Evolutionary conservation across 2,113 vertebrate species (phyloP).

Genomic region (Serinus canaria): DNA sequence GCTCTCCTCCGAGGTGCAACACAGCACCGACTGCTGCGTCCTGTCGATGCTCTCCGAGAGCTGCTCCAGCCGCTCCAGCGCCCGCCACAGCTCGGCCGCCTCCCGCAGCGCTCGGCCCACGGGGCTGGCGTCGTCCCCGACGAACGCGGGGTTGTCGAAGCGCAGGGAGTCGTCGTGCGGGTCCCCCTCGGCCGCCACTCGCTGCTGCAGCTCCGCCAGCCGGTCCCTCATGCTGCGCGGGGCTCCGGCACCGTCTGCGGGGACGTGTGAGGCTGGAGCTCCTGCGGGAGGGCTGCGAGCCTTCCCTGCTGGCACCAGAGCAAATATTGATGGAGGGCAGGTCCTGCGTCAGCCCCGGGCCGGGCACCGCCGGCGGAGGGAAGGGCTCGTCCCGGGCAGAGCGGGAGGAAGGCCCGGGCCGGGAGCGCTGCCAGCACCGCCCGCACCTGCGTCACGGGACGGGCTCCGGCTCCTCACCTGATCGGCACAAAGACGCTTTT

Average conservation of each 20-base stretch:
- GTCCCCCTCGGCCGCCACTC: not conserved
- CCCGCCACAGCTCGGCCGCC: constrained; percentile 42
- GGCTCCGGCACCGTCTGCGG: not conserved
- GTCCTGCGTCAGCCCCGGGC: not conserved
- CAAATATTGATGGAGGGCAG: constrained; percentile 61
- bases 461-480: not conserved
- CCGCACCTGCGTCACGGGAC: not conserved
- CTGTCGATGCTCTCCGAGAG: constrained; percentile 35
- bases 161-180: not conserved
- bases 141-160: constrained; percentile 38
- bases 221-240: constrained; percentile 64
- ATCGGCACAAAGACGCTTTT: not conserved
- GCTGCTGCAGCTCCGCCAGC: constrained; percentile 57
- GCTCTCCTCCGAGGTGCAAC: constrained; percentile 54
- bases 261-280: not conserved
- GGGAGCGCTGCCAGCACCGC: constrained; percentile 11
- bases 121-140: not conserved
- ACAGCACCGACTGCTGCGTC: constrained; percentile 58
- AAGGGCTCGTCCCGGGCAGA: not conserved
- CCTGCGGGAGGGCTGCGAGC: not conserved
- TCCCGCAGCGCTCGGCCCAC: constrained; percentile 56
- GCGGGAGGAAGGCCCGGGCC: not conserved
- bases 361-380: not conserved
- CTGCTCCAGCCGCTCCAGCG: constrained; percentile 48
- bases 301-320: not conserved